A percentile compares a stretch with the other conserved stretches of the same genome.
These are phyloP conservation scores for Arctia plantaginis DNA, from an alignment of 2,888 invertebrate species.

Conservation along the genomic window DNA sequence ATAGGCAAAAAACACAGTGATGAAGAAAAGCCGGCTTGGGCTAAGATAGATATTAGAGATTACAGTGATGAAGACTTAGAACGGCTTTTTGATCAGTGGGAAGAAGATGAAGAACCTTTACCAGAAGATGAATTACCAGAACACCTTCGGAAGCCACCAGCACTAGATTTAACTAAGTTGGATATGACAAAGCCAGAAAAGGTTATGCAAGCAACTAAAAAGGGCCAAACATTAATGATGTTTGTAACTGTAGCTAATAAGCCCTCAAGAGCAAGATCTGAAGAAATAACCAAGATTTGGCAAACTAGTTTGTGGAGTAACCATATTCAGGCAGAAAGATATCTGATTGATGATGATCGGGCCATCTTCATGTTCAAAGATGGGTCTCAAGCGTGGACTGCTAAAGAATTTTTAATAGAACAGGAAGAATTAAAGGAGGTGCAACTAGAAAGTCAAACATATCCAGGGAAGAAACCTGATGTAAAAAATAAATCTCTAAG, in stretches of 20 bases:
- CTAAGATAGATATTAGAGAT: conserved; percentile 97
- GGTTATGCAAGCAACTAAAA: conserved; percentile 95
- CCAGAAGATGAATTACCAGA: conserved; percentile 98
- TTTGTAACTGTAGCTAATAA: conserved; percentile 94
- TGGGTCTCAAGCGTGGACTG: conserved; percentile 97
- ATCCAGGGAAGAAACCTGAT: conserved; percentile 89
- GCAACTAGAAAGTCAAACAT: conserved; percentile 96
- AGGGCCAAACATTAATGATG: conserved; percentile 98
- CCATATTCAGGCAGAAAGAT: conserved; percentile 98
- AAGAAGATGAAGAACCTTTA: conserved; percentile 97
- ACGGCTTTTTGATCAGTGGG: conserved; percentile 86
- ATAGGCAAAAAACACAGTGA: conserved; percentile 85
- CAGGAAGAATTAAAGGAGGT: conserved; percentile 95
- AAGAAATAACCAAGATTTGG: conserved; percentile 96
- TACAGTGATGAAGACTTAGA: conserved; percentile 98
- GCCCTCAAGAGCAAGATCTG: conserved; percentile 91
- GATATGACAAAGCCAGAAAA: conserved; percentile 93
- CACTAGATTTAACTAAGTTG: conserved; percentile 91
- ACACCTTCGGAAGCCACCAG: conserved; percentile 92
- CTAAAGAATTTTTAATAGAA: conserved; percentile 95
- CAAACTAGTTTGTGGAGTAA: conserved; percentile 98
- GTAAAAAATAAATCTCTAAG: conserved; percentile 76
- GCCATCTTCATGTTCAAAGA: conserved; percentile 99
- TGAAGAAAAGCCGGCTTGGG: conserved; percentile 92
- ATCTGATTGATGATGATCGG: conserved; percentile 95